phyloP scores from a whole-genome alignment of 2,797 vertebrate genomes.

The Intellagama lesueurii region DNA sequence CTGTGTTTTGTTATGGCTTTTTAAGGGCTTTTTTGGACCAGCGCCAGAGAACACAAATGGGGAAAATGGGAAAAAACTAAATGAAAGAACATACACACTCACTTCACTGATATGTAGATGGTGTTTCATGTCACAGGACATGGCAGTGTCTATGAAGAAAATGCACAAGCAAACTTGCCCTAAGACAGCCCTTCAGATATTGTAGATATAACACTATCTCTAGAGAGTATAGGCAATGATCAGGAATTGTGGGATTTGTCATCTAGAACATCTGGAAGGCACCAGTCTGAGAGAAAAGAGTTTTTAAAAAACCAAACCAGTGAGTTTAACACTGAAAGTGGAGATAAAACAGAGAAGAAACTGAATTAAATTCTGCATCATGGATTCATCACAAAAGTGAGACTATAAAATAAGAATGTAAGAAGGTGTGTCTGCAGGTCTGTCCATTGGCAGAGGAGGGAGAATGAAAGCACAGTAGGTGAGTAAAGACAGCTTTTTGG shows the following conservation, averaged over 20 bases:
- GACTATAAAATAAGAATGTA: background rate
- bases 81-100: background rate
- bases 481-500: too few relatives aligned
- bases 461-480: too few relatives aligned
- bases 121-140: background rate
- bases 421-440: too few relatives aligned
- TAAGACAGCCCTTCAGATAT: background rate
- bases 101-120: background rate
- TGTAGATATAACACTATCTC: too few relatives aligned
- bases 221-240: too few relatives aligned
- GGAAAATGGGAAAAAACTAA: too few relatives aligned
- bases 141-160: too few relatives aligned
- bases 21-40: too few relatives aligned
- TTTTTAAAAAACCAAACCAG: background rate
- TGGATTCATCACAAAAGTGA: background rate
- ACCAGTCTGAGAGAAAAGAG: background rate
- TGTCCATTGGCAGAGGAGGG: too few relatives aligned
- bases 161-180: too few relatives aligned
- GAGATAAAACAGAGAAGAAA: background rate
- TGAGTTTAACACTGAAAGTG: background rate
- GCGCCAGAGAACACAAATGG: too few relatives aligned
- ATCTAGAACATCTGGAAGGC: background rate
- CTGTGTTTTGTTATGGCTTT: too few relatives aligned
- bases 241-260: background rate
- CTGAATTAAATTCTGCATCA: background rate